Evolutionary conservation across 2,888 invertebrate genomes (phyloP), one percentile per base, ranked within the genome.

Genomic region (Steromphala cineraria): DNA sequence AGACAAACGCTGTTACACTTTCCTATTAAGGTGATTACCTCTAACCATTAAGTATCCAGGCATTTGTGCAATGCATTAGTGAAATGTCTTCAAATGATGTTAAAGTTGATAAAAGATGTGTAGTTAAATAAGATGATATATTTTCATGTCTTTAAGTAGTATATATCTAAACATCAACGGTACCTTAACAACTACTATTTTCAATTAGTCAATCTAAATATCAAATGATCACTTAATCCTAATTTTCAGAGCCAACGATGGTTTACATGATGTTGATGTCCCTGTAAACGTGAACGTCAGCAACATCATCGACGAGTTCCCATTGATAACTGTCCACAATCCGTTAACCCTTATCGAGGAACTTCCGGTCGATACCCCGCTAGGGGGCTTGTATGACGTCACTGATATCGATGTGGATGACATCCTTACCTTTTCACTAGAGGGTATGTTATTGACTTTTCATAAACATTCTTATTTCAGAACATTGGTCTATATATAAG

Each of bases 171-270:
- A 36, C 36, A 36, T 36, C 36, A 36, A 36, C 36, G 36, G 36
- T 36, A 36, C 2, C 4, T 7, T 36, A 4, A 36, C 36, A 36
- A 36, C 7, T 4, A 4, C 7, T 36, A 4, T 36, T 36, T 36
- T 7, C 36, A 36, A 36, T 36, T 36, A n/a, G n/a, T n/a, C n/a
- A n/a, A n/a, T n/a, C n/a, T n/a, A n/a, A n/a, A 4, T 36, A 36
- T 36, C 2, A 36, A 36, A 4, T 4, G 7, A 4, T 36, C 36
- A 36, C 36, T 7, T 36, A 36, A 7, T 36, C 36, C 36, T 36
- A 36, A 36, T 36, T 28, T 75, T 75, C 52, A 75, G 75, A 52
- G 75, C 75, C 7, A 75, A 17, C 53, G 75, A 75, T 75, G 75
- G 75, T 24, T 7, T 46, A 0, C 52, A 46, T 52, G 52, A 75